These are phyloP conservation scores for Incurvaria masculella DNA, from an alignment of 2,888 invertebrate genomes.

Conservation along the genomic window DNA sequence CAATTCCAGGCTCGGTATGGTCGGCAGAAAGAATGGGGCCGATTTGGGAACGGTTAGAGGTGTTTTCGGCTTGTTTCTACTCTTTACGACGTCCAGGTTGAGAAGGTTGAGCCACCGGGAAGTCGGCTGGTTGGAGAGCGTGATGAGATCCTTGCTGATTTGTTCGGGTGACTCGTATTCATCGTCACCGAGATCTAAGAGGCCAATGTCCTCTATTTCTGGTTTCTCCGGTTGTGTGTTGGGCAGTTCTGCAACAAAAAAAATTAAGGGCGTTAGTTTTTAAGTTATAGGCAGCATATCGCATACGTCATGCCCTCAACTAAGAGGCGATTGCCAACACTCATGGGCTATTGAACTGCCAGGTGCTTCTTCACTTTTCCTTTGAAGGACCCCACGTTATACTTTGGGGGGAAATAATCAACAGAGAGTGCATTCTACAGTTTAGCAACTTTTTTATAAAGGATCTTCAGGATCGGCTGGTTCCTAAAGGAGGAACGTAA, in stretches of 20 bases:
- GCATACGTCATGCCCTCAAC: too few relatives aligned
- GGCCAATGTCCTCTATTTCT: slow-evolving; percentile 39
- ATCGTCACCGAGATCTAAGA: slow-evolving; percentile 44
- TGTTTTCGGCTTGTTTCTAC: slow-evolving; percentile 86
- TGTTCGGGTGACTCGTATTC: slow-evolving; percentile 74
- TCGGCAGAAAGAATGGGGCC: slow-evolving; percentile 96
- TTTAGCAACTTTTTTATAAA: too few relatives aligned
- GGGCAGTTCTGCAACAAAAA: slow-evolving; percentile 33
- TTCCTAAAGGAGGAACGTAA: too few relatives aligned
- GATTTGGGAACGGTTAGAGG: slow-evolving; percentile 78
- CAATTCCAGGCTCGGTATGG: slow-evolving; percentile 76
- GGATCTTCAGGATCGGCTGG: too few relatives aligned
- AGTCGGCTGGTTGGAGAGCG: slow-evolving; percentile 78
- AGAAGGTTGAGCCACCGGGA: slow-evolving; percentile 92
- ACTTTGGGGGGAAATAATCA: too few relatives aligned
- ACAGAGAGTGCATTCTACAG: too few relatives aligned
- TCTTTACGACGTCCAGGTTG: slow-evolving; percentile 81
- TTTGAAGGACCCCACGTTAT: too few relatives aligned
- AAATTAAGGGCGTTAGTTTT: slow-evolving; percentile 1
- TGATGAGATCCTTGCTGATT: slow-evolving; percentile 72
- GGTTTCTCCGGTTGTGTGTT: slow-evolving; percentile 45
- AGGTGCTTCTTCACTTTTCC: too few relatives aligned
- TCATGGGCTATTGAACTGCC: too few relatives aligned
- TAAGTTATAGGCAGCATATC: too few relatives aligned
- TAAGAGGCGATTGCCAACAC: too few relatives aligned